Evolutionary conservation across 2,797 vertebrate species (phyloP).

Genomic region (Sebastes dallii): DNA sequence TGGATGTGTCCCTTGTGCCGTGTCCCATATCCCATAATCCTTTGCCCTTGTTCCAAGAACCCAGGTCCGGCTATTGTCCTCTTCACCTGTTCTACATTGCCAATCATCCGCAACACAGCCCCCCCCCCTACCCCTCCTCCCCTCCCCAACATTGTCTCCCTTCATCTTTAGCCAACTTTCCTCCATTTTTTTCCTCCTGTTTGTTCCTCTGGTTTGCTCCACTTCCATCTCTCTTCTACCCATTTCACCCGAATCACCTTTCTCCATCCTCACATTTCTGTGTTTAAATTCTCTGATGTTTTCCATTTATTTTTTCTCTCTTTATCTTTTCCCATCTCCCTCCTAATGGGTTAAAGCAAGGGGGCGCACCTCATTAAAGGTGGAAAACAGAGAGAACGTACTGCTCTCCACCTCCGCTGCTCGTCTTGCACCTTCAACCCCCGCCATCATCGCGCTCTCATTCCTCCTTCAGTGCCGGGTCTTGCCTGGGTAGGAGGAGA

Average conservation of each 20-base stretch:
- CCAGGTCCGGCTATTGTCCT: constrained; percentile 64
- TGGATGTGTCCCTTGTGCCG: constrained; percentile 65
- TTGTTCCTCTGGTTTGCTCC: constrained; percentile 15
- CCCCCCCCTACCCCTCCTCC: background rate
- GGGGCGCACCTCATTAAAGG: constrained; percentile 46
- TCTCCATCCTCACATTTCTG: background rate
- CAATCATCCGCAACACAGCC: constrained; percentile 37
- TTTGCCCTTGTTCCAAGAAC: constrained; percentile 69
- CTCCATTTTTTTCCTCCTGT: background rate
- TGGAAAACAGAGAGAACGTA: constrained; percentile 35
- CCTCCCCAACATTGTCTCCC: constrained; percentile 17
- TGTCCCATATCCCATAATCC: constrained; percentile 79
- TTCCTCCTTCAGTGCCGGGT: constrained; percentile 25
- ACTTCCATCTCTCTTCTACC: constrained; percentile 2
- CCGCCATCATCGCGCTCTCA: constrained; percentile 28
- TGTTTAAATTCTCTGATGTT: background rate
- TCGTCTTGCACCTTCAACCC: constrained; percentile 27
- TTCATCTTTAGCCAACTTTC: constrained; percentile 62
- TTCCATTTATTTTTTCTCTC: background rate
- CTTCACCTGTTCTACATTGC: constrained; percentile 65
- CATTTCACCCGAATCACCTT: background rate
- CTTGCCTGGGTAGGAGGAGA: constrained; percentile 43
- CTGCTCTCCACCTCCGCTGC: constrained; percentile 2
- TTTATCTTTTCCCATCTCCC: background rate
- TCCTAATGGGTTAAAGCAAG: constrained; percentile 16